These are phyloP conservation scores for Athalia rosae DNA, from an alignment of 2,888 invertebrate species.

Conservation along the genomic window DNA sequence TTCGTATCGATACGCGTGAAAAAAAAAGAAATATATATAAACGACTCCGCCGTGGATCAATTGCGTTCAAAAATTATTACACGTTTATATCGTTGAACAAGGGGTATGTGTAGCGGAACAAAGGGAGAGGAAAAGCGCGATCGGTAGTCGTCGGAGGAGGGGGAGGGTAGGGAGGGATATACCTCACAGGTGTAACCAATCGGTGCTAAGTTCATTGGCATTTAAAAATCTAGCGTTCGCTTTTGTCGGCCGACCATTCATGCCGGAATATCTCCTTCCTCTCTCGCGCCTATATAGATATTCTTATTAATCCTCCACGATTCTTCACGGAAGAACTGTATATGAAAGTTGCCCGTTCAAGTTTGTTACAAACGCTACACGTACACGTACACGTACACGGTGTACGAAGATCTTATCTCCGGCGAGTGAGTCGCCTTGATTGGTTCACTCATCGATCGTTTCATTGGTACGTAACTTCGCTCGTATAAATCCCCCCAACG, in stretches of 20 bases:
- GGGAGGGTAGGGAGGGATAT: background rate
- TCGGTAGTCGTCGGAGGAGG: background rate
- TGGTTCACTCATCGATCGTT: constrained; percentile 42
- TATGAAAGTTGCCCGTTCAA: too few relatives aligned
- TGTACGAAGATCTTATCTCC: constrained; percentile 43
- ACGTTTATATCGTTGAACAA: too few relatives aligned
- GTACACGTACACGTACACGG: too few relatives aligned
- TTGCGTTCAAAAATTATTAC: too few relatives aligned
- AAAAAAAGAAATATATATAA: too few relatives aligned
- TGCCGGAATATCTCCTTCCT: constrained; percentile 32
- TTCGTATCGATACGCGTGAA: too few relatives aligned
- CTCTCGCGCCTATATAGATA: background rate
- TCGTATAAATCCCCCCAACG: background rate
- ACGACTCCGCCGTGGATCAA: too few relatives aligned
- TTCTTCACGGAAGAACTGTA: constrained; percentile 1
- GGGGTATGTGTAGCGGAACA: too few relatives aligned
- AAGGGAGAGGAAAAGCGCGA: background rate
- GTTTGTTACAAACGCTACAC: too few relatives aligned
- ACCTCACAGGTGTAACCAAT: background rate
- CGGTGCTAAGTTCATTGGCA: constrained; percentile 40
- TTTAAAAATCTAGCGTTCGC: constrained; percentile 42
- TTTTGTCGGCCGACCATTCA: constrained; percentile 46
- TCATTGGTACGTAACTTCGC: constrained; percentile 33
- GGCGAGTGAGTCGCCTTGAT: constrained; percentile 37
- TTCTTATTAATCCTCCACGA: background rate